A percentile compares a stretch with the other conserved stretches of the same genome.
These are phyloP conservation scores for Empis stercorea DNA, from an alignment of 2,888 invertebrate genomes.

Conservation along the genomic window DNA sequence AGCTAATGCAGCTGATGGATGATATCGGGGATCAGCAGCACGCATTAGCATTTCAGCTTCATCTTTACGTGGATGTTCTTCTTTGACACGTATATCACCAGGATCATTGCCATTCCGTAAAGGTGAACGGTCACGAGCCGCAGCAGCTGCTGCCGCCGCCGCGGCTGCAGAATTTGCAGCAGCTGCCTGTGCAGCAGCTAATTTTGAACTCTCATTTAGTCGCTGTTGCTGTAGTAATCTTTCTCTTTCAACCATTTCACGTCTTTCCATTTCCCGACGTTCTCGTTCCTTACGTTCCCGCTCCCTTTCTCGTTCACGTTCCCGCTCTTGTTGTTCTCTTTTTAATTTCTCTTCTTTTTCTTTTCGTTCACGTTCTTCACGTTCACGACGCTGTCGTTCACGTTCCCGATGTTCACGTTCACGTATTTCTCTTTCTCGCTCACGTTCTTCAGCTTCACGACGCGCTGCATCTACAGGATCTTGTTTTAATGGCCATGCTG, in stretches of 20 bases:
- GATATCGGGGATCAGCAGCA: conserved; percentile 42
- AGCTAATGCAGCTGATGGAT: conserved; percentile 29
- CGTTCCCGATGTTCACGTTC: conserved; percentile 36
- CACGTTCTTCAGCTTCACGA: conserved; percentile 44
- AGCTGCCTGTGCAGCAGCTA: conserved; percentile 32
- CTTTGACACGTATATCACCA: conserved; percentile 23
- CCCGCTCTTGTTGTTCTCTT: conserved; percentile 44
- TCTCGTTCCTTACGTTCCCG: conserved; percentile 43
- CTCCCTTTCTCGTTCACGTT: conserved; percentile 46
- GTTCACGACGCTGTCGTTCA: conserved; percentile 33
- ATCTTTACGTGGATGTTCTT: conserved; percentile 41
- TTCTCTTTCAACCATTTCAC: conserved; percentile 45
- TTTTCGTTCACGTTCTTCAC: conserved; percentile 35
- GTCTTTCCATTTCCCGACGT: conserved; percentile 42
- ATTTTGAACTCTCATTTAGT: conserved; percentile 39
- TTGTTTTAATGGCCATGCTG: conserved; percentile 52
- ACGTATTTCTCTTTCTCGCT: conserved; percentile 33
- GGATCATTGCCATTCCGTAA: conserved; percentile 52
- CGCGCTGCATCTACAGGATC: conserved; percentile 49
- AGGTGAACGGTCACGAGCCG: conserved; percentile 54
- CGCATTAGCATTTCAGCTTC: conserved; percentile 41
- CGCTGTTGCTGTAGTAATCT: conserved; percentile 47
- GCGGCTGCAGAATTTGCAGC: conserved; percentile 21
- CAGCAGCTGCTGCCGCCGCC: conserved; percentile 18
- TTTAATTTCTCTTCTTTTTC: conserved; percentile 41